phyloP scores from a whole-genome alignment of 1,140 invertebrate species.

The Microplitis mediator region DNA sequence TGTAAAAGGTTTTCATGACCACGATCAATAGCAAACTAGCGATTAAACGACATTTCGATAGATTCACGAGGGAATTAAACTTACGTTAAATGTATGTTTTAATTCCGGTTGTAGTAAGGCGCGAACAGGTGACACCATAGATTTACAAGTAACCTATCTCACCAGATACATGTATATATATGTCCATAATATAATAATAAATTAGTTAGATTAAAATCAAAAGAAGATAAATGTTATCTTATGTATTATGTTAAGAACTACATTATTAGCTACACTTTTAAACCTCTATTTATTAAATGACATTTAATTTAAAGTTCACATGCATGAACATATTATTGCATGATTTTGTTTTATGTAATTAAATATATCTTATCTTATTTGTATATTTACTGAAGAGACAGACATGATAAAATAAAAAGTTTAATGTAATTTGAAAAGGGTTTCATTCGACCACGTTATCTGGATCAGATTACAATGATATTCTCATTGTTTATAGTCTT shows the following conservation, averaged over 20 bases:
- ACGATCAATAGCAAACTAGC: conserved; percentile 1
- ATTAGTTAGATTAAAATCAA: too few relatives aligned
- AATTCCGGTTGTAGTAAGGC: neutral
- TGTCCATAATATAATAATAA: too few relatives aligned
- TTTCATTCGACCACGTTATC: conserved; percentile 15
- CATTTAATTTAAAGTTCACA: too few relatives aligned
- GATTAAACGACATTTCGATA: conserved; percentile 2
- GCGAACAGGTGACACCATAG: neutral
- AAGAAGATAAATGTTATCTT: neutral
- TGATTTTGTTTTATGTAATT: too few relatives aligned
- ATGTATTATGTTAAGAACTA: neutral
- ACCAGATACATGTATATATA: neutral
- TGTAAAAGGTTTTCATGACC: conserved; percentile 2
- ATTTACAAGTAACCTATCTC: neutral
- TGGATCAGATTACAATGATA: conserved; percentile 28
- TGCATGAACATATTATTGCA: too few relatives aligned
- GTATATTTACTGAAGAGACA: neutral
- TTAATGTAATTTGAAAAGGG: neutral
- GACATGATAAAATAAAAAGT: neutral
- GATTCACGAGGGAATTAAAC: conserved; percentile 8
- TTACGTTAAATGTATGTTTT: neutral
- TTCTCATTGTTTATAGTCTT: conserved; percentile 26
- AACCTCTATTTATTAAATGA: too few relatives aligned
- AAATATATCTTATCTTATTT: too few relatives aligned
- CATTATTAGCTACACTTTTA: too few relatives aligned